Percentiles rank a stretch among this genome's conserved stretches.
Evolutionary conservation across 2,113 vertebrate species (phyloP).

Genomic region (Centropus unirufus): DNA sequence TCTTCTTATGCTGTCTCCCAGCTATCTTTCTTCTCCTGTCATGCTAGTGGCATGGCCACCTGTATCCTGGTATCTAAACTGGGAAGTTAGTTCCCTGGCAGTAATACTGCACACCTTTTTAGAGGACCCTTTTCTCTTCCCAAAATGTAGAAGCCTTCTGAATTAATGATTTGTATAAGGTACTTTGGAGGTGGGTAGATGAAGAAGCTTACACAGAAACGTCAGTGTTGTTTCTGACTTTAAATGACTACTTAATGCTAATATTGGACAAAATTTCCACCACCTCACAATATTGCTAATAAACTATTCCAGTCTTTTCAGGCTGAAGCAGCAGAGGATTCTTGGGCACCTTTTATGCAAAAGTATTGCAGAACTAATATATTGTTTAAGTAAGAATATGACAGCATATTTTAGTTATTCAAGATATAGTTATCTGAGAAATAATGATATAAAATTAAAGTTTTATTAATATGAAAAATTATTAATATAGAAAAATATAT

Average conservation of each 20-base stretch:
- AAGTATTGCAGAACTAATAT: not conserved
- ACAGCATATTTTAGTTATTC: not conserved
- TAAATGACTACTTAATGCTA: not conserved
- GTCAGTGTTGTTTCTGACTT: not conserved
- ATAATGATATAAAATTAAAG: not conserved
- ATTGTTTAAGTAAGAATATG: not conserved
- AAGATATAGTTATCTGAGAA: not conserved
- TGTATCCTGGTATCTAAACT: not conserved
- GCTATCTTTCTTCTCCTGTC: not conserved
- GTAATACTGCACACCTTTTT: not conserved
- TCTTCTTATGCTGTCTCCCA: not conserved
- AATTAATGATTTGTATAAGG: not conserved
- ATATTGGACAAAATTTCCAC: not conserved
- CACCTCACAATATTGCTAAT: not conserved
- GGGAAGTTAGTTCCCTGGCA: not conserved
- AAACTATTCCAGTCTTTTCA: not conserved
- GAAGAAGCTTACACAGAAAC: not conserved
- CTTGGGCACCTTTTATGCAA: not conserved
- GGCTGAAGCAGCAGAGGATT: not conserved
- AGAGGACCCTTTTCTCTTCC: not conserved
- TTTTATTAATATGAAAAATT: not conserved
- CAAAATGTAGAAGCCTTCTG: not conserved
- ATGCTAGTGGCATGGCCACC: rapidly evolving
- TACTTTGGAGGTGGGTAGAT: not conserved
- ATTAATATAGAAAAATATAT: not conserved